Evolutionary conservation across 2,797 vertebrate species (phyloP), one percentile per base, ranked within the genome.

Genomic region (Neopelma chrysocephalum): DNA sequence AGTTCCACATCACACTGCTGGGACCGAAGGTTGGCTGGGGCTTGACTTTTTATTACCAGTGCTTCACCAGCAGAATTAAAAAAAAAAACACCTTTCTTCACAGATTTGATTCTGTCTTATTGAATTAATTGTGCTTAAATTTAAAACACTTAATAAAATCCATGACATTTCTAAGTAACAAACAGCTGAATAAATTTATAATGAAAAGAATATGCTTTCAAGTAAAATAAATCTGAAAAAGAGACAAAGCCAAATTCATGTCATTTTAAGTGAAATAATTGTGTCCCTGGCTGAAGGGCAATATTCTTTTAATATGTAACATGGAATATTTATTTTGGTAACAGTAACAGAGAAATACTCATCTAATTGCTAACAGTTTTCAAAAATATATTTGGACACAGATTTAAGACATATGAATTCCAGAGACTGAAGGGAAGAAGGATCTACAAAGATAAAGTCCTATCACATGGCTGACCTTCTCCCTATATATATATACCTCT

Each of bases 241-340:
- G 53, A 82, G 72, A 83, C 38, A 80, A 87, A 91, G 92, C 87
- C 87, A 96, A 87, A 84, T 89, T 91, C 68, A 82, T 10, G 9
- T 91, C 40, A 91, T 82, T 86, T 91, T 82, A 75, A 94, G 70
- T 82, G 56, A 72, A 95, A 94, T 91, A 95, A 91, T 11, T 47
- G 73, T 62, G 66, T 90, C 54, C 66, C 36, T 86, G 40, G 73
- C 62, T 77, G 51, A 88, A 88, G 58, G 80, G 53, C 54, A 93
- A 66, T 93, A 88, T 60, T 95, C 54, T 82, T 92, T 93, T 87
- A 93, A 91, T 88, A 84, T 77, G 62, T 36, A 90, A 82, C 66
- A 90, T n/a, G 45, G 62, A 92, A 81, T 95, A 93, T 96, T 96
- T 95, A 95, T 91, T 94, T 97, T 94, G 78, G 80, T 95, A 94